Percentiles rank a stretch among this genome's conserved stretches.
phyloP scores from a whole-genome alignment of 2,888 invertebrate genomes.

The Drosophila sordidapex region DNA sequence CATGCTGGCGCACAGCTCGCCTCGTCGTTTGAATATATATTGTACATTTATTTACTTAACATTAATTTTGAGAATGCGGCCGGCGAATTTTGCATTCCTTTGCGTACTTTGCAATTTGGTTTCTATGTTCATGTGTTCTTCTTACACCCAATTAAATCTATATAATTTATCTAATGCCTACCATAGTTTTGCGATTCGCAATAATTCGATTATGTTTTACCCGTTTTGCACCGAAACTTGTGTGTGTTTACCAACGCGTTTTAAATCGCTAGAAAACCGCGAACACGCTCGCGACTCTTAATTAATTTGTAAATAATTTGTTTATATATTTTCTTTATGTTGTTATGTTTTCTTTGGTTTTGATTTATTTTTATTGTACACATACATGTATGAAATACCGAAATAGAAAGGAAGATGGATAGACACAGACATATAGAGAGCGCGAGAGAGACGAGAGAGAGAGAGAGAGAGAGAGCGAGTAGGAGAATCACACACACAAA shows the following conservation, averaged over 20 bases:
- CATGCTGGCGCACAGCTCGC: constrained; percentile 55
- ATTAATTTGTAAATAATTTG: constrained; percentile 18
- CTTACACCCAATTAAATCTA: constrained; percentile 62
- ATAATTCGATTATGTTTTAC: constrained; percentile 65
- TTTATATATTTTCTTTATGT: constrained; percentile 4
- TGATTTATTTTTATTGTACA: constrained; percentile 32
- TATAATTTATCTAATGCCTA: constrained; percentile 70
- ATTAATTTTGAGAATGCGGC: constrained; percentile 51
- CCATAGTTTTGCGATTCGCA: constrained; percentile 62
- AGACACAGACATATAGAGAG: constrained; percentile 25
- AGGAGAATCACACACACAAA: constrained; percentile 17
- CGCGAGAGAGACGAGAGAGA: constrained; percentile 2
- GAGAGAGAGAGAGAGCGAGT: constrained; percentile 5
- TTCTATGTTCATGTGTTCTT: constrained; percentile 16
- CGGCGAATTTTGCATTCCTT: constrained; percentile 47
- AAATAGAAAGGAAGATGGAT: constrained; percentile 25
- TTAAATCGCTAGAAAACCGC: constrained; percentile 20
- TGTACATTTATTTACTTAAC: constrained; percentile 55
- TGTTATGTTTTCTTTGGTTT: constrained; percentile 9
- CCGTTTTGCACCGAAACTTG: constrained; percentile 83
- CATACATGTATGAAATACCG: constrained; percentile 27
- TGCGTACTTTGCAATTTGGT: constrained; percentile 16
- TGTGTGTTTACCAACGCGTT: constrained; percentile 52
- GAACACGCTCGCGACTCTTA: constrained; percentile 21
- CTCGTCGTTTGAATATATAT: constrained; percentile 17